Evolutionary conservation across 2,797 vertebrate species (phyloP).

Genomic region (Hyperoplus lanceolatus): DNA sequence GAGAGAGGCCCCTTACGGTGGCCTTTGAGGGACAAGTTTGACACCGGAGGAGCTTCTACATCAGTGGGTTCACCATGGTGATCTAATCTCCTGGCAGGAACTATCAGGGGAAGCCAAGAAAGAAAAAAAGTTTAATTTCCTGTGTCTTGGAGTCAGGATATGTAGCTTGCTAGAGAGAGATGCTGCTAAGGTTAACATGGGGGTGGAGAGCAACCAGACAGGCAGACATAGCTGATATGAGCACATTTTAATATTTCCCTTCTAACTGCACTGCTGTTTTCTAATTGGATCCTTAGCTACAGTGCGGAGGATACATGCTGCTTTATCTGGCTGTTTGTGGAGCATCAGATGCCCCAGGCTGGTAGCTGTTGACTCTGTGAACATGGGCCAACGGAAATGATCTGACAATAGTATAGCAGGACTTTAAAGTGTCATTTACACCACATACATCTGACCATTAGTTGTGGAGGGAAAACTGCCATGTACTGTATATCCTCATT

Average conservation of each 20-base stretch:
- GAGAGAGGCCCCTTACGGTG: slow-evolving; percentile 55
- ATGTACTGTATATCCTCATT: slow-evolving; percentile 36
- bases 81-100: slow-evolving; percentile 83
- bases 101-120: slow-evolving; percentile 61
- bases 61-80: slow-evolving; percentile 81
- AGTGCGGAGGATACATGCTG: slow-evolving; percentile 27
- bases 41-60: slow-evolving; percentile 71
- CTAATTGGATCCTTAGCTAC: slow-evolving; percentile 67
- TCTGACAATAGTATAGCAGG: slow-evolving; percentile 21
- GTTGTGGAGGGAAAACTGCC: slow-evolving; percentile 26
- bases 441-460: slow-evolving; percentile 29
- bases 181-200: slow-evolving; percentile 40
- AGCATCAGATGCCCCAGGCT: slow-evolving; percentile 34
- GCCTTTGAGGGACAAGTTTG: slow-evolving; percentile 69
- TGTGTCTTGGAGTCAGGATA: slow-evolving; percentile 68
- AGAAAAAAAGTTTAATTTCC: slow-evolving; percentile 79
- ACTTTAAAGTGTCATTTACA: slow-evolving; percentile 17
- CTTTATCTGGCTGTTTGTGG: slow-evolving; percentile 36
- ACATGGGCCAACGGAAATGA: slow-evolving; percentile 26
- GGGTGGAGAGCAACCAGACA: slow-evolving; percentile 34
- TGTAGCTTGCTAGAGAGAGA: slow-evolving; percentile 48
- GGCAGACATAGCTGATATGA: slow-evolving; percentile 70
- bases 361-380: slow-evolving; percentile 26
- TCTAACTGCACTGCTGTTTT: slow-evolving; percentile 41
- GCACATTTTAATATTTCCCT: slow-evolving; percentile 77